phyloP scores from a whole-genome alignment of 1,140 invertebrate genomes.

The Alviniconcha marisindica region DNA sequence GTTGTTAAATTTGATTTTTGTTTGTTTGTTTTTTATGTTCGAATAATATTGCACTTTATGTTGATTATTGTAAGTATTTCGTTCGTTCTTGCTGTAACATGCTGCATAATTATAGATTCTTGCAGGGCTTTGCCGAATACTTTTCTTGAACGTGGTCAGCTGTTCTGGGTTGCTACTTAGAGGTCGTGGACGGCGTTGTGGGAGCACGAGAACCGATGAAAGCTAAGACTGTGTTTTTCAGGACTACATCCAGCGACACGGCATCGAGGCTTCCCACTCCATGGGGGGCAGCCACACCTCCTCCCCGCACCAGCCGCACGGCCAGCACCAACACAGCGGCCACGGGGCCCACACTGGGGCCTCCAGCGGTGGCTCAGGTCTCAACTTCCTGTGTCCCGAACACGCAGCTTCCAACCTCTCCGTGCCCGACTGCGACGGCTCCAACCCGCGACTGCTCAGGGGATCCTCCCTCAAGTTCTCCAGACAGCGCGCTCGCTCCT shows the following conservation, averaged over 20 bases:
- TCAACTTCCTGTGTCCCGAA: constrained; percentile 16
- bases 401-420: constrained; percentile 38
- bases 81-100: no score
- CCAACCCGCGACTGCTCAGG: constrained; percentile 26
- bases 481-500: constrained; percentile 41
- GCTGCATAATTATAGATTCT: no score
- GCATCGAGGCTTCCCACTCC: constrained; percentile 41
- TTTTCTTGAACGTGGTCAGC: no score
- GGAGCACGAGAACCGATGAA: no score
- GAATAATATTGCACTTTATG: no score
- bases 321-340: constrained; percentile 31
- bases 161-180: no score
- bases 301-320: constrained; percentile 20
- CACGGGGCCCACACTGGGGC: constrained; percentile 11
- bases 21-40: no score
- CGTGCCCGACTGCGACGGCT: constrained; percentile 40
- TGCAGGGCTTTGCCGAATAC: no score
- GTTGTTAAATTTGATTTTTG: no score
- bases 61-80: no score
- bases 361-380: constrained; percentile 2
- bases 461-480: constrained; percentile 49
- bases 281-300: constrained; percentile 22
- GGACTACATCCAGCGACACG: constrained; percentile 52
- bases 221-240: constrained; percentile 21
- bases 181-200: no score